Evolutionary conservation across 1,140 invertebrate species (phyloP).

Genomic region (Lordiphosa collinella): DNA sequence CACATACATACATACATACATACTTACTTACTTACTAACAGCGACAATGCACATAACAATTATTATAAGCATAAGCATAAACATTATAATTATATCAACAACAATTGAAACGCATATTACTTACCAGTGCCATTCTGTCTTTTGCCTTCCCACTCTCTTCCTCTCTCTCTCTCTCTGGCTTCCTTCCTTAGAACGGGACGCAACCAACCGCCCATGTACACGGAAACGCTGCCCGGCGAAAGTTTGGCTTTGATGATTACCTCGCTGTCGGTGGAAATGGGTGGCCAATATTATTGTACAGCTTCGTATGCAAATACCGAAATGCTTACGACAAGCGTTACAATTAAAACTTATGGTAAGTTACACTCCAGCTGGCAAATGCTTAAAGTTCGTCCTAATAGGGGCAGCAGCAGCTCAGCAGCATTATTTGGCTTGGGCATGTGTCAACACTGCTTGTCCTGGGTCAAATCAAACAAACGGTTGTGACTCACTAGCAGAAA

Average conservation of each 20-base stretch:
- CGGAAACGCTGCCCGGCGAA: conserved; percentile 83
- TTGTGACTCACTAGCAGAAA: no score
- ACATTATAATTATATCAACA: conserved; percentile 40
- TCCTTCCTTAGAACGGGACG: conserved; percentile 57
- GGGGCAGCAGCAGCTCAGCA: no score
- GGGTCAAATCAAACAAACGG: no score
- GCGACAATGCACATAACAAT: conserved; percentile 51
- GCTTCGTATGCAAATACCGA: conserved; percentile 87
- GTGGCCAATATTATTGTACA: conserved; percentile 90
- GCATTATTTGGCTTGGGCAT: no score
- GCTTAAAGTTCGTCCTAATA: no score
- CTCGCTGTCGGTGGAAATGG: conserved; percentile 86
- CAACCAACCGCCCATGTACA: conserved; percentile 83
- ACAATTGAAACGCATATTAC: conserved; percentile 43
- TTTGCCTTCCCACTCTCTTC: neutral
- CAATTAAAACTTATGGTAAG: conserved; percentile 88
- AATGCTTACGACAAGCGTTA: conserved; percentile 83
- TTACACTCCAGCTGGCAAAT: conserved; percentile 14
- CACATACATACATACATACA: neutral
- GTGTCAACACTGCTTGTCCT: no score
- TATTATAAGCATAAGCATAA: conserved; percentile 58
- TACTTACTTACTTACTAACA: conserved; percentile 46
- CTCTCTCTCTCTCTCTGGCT: neutral
- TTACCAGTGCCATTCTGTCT: conserved; percentile 4
- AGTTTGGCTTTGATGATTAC: conserved; percentile 87